Evolutionary conservation across 2,888 invertebrate species (phyloP).

Genomic region (Marasmarcha lunaedactyla): DNA sequence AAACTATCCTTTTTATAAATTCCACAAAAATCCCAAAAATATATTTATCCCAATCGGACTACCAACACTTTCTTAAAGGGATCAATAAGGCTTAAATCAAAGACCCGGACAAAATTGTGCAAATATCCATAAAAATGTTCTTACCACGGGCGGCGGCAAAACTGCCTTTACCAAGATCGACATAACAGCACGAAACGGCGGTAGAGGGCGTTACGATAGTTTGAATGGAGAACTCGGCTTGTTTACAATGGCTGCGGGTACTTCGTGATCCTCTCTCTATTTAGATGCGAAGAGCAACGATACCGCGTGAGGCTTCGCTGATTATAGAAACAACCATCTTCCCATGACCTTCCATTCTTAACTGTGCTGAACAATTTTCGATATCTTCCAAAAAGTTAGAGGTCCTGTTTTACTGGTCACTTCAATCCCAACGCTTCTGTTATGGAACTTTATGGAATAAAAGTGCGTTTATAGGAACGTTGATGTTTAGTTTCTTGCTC

Average conservation of each 20-base stretch:
- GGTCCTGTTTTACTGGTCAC: constrained; percentile 36
- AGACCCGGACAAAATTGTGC: too few relatives aligned
- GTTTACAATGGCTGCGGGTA: constrained; percentile 64
- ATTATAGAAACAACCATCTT: constrained; percentile 36
- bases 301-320: constrained; percentile 42
- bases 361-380: constrained; percentile 11
- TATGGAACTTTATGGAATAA: constrained; percentile 58
- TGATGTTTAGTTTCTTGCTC: constrained; percentile 59
- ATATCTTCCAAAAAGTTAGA: constrained; percentile 1
- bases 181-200: constrained; percentile 43
- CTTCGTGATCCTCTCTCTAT: constrained; percentile 59
- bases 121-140: constrained; percentile 28
- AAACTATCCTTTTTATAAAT: too few relatives aligned
- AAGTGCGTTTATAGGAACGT: constrained; percentile 60
- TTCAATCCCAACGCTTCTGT: constrained; percentile 39
- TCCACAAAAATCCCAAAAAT: too few relatives aligned
- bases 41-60: too few relatives aligned
- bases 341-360: constrained; percentile 27
- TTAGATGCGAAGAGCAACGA: constrained; percentile 57
- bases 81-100: too few relatives aligned
- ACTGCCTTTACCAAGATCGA: constrained; percentile 41
- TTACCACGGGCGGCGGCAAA: constrained; percentile 23
- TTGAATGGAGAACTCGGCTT: constrained; percentile 60
- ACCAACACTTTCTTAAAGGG: too few relatives aligned
- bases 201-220: constrained; percentile 54